Base-by-base conservation (phyloP, 2,888 invertebrate genomes). In the Philonicus albiceps region DNA sequence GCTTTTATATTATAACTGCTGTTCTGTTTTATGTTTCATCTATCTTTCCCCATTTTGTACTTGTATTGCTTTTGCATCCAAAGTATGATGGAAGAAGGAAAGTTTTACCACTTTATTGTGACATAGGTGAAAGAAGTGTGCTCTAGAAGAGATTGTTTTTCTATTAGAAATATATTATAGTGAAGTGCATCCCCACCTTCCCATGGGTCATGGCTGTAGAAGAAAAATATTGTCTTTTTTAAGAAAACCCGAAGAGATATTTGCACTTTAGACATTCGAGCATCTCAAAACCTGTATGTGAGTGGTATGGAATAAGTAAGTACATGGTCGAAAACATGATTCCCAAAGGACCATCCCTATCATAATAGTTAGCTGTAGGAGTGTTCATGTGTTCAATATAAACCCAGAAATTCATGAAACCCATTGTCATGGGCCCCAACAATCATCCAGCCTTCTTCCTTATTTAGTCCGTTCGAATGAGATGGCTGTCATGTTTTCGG, bases 351-450 rank as follows among this genome's bases (percentile, higher is more conserved):
- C 53, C 30, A 34, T 34, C 55, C 30, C 64, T 55, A 55, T 22
- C 27, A 64, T 31, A 37, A 81, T 27, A 22, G 43, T 31, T 19
- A 55, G 55, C 27, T 27, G 31, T 55, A 64, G 53, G 53, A 55
- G 81, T 81, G 55, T 81, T 80, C 81, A 81, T 81, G 34, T 81
- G 55, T 64, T 64, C 81, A 31, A 81, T 81, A 81, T 34, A 81
- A 31, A 22, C 34, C 64, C 7, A 64, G 64, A 64, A 22, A 27
- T 27, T 22, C 64, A 53, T 22, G 64, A 37, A 81, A 55, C 27
- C 64, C 30, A 81, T 81, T 81, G 81, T 81, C 13, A 34, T 74
- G 31, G 34, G 31, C 34, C 5, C 53, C 7, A 34, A 30, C 11
- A 81, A 81, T 64, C n/a, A 64, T 81, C 81, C 64, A 81, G 64